Evolutionary conservation across 2,797 vertebrate genomes (phyloP), one percentile per base, ranked within the genome.

Genomic region (Acrocephalus scirpaceus): DNA sequence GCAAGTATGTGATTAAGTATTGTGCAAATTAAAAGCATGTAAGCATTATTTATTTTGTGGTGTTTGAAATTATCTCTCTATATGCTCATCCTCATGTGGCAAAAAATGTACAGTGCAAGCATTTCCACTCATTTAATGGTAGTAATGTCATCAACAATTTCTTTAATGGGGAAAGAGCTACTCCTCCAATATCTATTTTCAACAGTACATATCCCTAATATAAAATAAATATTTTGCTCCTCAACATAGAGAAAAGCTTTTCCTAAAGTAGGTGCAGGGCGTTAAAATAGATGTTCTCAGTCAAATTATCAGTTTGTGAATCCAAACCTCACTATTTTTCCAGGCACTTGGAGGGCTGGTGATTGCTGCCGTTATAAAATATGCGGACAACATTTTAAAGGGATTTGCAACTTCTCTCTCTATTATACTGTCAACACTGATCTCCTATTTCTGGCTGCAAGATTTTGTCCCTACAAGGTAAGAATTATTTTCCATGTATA

Each of bases 361-460:
- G 92, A 99, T 99, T 96, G 99, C 99, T 77, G 99, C 99, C 90
- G 99, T 99, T 97, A 99, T 99, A 98, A 99, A 99, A 97, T 99
- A 99, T 29, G 99, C 99, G 1, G 99, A 99, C 98, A 99, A 99
- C 96, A 99, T 99, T 97, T 98, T 99, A 96, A 99, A 99, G 98
- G 99, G 99, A 95, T 99, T 99, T 66, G 99, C 99, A 45, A 99
- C 99, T 16, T 99, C 99, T 42, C 98, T 99, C 80, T 99, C 99
- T 91, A 99, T 99, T 98, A 99, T 99, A 98, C 98, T 99, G 94
- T 99, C 99, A 72, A 99, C 99, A 10, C 65, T 99, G 42, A 99
- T 99, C 96, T 99, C 99, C 27, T 99, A 99, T 97, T 99, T 99
- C 97, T 99, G 98, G 99, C 98, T 99, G 50, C 98, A 99, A 97